These are phyloP conservation scores for Siniperca undulata DNA, from an alignment of 2,797 vertebrate species.

Conservation along the genomic window DNA sequence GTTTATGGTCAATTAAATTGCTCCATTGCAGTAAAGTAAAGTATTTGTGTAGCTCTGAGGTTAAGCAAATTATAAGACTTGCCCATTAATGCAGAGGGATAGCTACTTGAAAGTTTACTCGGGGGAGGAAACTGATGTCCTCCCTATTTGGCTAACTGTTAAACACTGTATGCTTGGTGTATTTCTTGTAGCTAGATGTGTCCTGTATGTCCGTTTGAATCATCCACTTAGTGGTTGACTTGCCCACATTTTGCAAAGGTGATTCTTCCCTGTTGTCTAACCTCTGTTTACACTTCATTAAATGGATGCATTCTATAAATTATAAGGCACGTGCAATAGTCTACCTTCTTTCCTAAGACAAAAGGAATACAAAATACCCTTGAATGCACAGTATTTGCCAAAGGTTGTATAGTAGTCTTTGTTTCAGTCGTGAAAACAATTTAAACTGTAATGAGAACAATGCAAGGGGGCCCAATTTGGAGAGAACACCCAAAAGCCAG, in stretches of 20 bases:
- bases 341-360: slow-evolving; percentile 22
- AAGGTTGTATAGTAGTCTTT: slow-evolving; percentile 10
- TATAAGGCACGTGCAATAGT: slow-evolving; percentile 8
- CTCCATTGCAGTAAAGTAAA: slow-evolving; percentile 40
- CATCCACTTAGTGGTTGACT: slow-evolving; percentile 37
- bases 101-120: slow-evolving; percentile 43
- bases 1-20: slow-evolving; percentile 54
- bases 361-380: slow-evolving; percentile 20
- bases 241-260: slow-evolving; percentile 25
- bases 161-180: slow-evolving; percentile 28
- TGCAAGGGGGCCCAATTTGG: slow-evolving; percentile 7
- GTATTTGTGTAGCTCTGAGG: slow-evolving; percentile 47
- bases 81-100: slow-evolving; percentile 32
- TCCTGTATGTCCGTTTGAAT: slow-evolving; percentile 35
- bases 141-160: slow-evolving; percentile 21
- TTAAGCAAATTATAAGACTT: slow-evolving; percentile 44
- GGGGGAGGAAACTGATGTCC: slow-evolving; percentile 23
- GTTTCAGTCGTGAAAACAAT: slow-evolving; percentile 34
- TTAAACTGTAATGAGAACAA: slow-evolving; percentile 13
- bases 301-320: slow-evolving; percentile 45
- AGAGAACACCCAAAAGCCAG: slow-evolving; percentile 25
- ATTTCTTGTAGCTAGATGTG: slow-evolving; percentile 25
- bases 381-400: slow-evolving; percentile 5
- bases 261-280: slow-evolving; percentile 24
- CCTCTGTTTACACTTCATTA: slow-evolving; percentile 38